Conservation (phyloP, 2,113 vertebrate species). For the Benitochromis conjunctus region DNA sequence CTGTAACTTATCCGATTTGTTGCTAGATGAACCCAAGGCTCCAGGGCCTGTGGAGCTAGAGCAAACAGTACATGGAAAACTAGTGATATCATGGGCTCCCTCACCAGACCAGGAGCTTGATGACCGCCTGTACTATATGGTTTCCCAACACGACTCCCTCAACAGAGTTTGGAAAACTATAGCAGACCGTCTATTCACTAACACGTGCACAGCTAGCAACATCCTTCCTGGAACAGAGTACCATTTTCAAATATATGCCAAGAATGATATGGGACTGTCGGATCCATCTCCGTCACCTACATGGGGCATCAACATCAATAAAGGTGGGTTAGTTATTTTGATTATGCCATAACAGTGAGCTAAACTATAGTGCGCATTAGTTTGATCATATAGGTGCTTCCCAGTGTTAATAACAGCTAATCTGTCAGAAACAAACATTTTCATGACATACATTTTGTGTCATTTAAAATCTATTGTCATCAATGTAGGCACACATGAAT, state of each 20-base stretch:
- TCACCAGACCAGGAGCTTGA: slow-evolving; percentile 78
- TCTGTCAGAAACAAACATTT: background rate
- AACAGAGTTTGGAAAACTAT: slow-evolving; percentile 71
- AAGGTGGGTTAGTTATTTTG: slow-evolving; percentile 40
- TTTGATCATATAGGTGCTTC: background rate
- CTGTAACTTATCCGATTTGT: background rate
- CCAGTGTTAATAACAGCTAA: background rate
- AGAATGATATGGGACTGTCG: slow-evolving; percentile 80
- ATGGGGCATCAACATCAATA: slow-evolving; percentile 71
- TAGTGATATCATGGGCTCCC: slow-evolving; percentile 80
- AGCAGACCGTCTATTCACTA: slow-evolving; percentile 76
- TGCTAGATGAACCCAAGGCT: slow-evolving; percentile 74
- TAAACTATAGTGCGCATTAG: background rate
- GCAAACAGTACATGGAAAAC: slow-evolving; percentile 75
- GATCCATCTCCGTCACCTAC: slow-evolving; percentile 76
- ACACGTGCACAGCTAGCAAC: slow-evolving; percentile 76
- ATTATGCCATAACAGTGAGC: background rate
- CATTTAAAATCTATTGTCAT: background rate
- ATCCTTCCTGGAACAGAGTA: slow-evolving; percentile 77
- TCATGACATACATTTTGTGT: background rate
- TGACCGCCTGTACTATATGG: slow-evolving; percentile 71
- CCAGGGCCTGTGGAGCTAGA: slow-evolving; percentile 78
- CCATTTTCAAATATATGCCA: slow-evolving; percentile 81
- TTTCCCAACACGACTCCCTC: slow-evolving; percentile 73
- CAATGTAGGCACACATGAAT: background rate